Conservation (phyloP, 2,888 invertebrate species). For the Theristus sp. region DNA sequence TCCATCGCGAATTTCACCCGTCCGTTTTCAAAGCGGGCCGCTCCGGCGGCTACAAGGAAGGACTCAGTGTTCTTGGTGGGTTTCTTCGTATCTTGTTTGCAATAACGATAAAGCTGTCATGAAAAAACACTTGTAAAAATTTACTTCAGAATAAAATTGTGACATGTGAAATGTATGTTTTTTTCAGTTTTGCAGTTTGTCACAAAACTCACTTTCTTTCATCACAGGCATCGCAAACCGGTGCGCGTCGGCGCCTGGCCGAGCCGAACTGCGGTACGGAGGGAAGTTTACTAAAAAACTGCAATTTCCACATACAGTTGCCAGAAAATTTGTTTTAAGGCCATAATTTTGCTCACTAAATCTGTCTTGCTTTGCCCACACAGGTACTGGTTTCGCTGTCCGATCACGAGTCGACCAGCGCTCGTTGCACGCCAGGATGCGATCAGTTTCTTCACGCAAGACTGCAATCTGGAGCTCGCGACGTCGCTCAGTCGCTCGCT, state of each 20-base stretch:
- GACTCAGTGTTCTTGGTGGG: slow-evolving; percentile 42
- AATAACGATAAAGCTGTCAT: too few relatives aligned
- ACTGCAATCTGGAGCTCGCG: slow-evolving; percentile 44
- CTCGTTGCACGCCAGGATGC: slow-evolving; percentile 49
- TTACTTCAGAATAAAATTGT: too few relatives aligned
- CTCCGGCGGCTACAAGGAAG: slow-evolving; percentile 43
- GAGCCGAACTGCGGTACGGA: slow-evolving; percentile 43
- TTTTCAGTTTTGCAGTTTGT: neutral
- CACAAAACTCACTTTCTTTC: slow-evolving; percentile 1
- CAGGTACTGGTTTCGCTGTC: slow-evolving; percentile 51
- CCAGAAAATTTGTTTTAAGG: too few relatives aligned
- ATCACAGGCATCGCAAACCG: slow-evolving; percentile 43
- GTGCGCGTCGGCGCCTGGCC: slow-evolving; percentile 51
- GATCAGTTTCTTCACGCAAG: slow-evolving; percentile 47
- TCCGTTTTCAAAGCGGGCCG: slow-evolving; percentile 50
- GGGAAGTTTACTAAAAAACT: neutral
- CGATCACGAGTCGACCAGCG: slow-evolving; percentile 44
- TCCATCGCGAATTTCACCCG: slow-evolving; percentile 51
- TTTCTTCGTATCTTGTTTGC: too few relatives aligned
- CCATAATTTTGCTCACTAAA: too few relatives aligned
- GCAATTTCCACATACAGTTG: neutral
- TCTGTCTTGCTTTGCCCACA: too few relatives aligned
- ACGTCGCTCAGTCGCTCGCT: slow-evolving; percentile 37
- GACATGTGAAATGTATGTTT: too few relatives aligned
- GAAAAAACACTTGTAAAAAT: too few relatives aligned